Evolutionary conservation across 2,888 invertebrate genomes (phyloP).

Genomic region (Prosapia bicincta): DNA sequence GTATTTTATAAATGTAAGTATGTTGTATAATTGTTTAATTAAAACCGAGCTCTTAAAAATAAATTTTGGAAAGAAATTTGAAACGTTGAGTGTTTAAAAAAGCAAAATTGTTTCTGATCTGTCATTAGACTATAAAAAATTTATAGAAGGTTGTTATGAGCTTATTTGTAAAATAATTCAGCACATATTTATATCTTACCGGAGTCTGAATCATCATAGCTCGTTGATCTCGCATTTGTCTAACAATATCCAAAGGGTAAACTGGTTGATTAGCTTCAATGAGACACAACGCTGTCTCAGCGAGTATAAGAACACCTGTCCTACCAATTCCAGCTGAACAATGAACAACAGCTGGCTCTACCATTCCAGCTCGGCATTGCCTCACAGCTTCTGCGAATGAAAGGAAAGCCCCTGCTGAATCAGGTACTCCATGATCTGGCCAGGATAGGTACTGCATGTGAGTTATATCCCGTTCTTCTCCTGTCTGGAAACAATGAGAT

Average conservation of each 20-base stretch:
- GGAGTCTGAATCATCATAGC: slow-evolving; percentile 99
- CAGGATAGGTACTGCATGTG: slow-evolving; percentile 94
- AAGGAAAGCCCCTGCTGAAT: slow-evolving; percentile 86
- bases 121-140: no score
- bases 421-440: slow-evolving; percentile 97
- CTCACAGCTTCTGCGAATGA: slow-evolving; percentile 81
- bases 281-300: slow-evolving; percentile 94
- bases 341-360: slow-evolving; percentile 87
- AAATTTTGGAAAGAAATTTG: no score
- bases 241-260: slow-evolving; percentile 93
- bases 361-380: slow-evolving; percentile 54
- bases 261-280: slow-evolving; percentile 92
- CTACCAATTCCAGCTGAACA: slow-evolving; percentile 98
- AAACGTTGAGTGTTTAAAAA: no score
- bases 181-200: slow-evolving; percentile 77
- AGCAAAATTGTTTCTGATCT: no score
- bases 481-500: slow-evolving; percentile 56
- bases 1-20: no score
- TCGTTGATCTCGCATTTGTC: slow-evolving; percentile 92
- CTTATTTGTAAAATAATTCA: no score
- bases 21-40: no score
- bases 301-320: slow-evolving; percentile 95
- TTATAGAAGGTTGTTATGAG: no score
- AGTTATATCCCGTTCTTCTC: slow-evolving; percentile 78
- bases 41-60: no score